Conservation (phyloP, 1,140 invertebrate genomes). For the Tetragnatha versicolor region DNA sequence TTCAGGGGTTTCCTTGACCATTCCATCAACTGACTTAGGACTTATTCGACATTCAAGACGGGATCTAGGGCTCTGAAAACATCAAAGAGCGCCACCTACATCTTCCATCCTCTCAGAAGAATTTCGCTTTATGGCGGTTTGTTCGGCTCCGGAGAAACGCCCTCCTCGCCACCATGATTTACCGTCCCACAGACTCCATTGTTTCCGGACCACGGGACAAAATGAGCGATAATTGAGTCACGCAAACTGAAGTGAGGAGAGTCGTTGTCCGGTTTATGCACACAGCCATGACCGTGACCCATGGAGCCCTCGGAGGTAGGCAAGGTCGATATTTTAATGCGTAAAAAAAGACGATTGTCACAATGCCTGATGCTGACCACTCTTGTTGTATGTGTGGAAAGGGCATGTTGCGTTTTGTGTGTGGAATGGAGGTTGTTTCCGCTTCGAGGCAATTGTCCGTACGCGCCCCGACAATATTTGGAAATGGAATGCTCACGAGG, state of each 20-base stretch:
- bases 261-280: slow-evolving; percentile 39
- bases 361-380: neutral
- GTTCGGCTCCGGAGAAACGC: no score
- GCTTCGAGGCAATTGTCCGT: neutral
- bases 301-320: neutral
- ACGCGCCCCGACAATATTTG: neutral
- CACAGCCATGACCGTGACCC: slow-evolving; percentile 31
- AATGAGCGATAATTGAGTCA: slow-evolving; percentile 38
- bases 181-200: slow-evolving; percentile 25
- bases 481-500: neutral
- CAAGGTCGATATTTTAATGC: neutral
- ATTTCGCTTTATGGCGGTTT: no score
- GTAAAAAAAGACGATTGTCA: neutral
- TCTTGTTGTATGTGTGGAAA: neutral
- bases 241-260: slow-evolving; percentile 27
- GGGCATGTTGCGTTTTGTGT: neutral
- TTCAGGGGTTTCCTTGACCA: no score
- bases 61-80: no score
- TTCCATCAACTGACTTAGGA: no score
- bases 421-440: slow-evolving; percentile 1
- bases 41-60: no score
- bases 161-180: neutral
- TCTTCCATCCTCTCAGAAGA: no score
- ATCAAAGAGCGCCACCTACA: no score
- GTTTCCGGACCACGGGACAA: neutral